These are phyloP conservation scores for Ethmia dodecea DNA, from an alignment of 2,888 invertebrate species.

Conservation along the genomic window DNA sequence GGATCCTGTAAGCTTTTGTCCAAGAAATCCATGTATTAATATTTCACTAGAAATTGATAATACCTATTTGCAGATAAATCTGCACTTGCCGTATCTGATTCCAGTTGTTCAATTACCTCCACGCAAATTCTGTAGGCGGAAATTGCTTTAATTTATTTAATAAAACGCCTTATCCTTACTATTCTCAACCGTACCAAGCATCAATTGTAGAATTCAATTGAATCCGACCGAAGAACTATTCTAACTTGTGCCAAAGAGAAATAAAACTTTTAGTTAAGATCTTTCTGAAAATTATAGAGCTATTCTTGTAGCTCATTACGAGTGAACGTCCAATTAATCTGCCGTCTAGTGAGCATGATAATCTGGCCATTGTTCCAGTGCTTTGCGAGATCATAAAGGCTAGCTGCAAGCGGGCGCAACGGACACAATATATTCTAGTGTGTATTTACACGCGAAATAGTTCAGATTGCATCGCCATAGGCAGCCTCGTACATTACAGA, in stretches of 20 bases:
- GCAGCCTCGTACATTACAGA: too few species aligned
- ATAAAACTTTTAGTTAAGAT: conserved; percentile 25
- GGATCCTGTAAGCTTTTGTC: too few species aligned
- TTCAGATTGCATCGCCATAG: too few species aligned
- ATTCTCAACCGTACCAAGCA: conserved; percentile 2
- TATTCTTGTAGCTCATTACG: conserved; percentile 28
- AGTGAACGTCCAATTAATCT: conserved; percentile 16
- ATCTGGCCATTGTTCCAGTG: conserved; percentile 26
- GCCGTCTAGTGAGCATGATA: conserved; percentile 22
- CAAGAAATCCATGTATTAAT: too few species aligned
- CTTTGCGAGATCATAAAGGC: conserved; percentile 16
- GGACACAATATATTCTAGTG: background rate
- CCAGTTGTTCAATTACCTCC: too few species aligned
- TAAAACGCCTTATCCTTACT: conserved; percentile 2
- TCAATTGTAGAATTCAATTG: conserved; percentile 9
- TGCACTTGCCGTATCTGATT: too few species aligned
- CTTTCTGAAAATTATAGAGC: conserved; percentile 26
- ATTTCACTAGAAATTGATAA: too few species aligned
- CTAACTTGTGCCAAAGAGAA: conserved; percentile 16
- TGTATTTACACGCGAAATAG: background rate
- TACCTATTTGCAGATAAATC: too few species aligned
- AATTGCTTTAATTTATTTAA: conserved; percentile 1
- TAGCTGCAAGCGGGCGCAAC: background rate
- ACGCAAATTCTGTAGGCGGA: too few species aligned
- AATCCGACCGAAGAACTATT: conserved; percentile 7